A percentile compares a stretch with the other conserved stretches of the same genome.
Evolutionary conservation across 2,113 vertebrate genomes (phyloP).

Genomic region (Numida meleagris): DNA sequence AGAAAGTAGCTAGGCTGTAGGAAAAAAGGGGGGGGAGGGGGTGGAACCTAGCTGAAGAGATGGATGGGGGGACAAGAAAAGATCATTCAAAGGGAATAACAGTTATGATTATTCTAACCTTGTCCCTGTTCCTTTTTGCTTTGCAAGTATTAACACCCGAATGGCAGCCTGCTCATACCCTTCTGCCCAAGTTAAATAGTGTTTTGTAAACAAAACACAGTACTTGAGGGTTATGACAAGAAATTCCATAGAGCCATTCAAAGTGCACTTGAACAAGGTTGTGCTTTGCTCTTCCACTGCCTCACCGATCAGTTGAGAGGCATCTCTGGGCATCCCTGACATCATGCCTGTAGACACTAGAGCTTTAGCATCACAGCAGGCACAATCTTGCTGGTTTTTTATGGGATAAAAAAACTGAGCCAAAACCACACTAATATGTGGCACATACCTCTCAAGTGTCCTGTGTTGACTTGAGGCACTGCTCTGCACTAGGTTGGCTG

Average conservation of each 20-base stretch:
- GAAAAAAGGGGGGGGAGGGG: neutral
- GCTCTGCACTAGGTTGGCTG: neutral
- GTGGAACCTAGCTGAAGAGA: neutral
- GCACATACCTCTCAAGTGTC: neutral
- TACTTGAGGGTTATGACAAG: neutral
- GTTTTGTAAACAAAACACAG: neutral
- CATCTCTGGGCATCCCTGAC: neutral
- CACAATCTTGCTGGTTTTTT: accelerated
- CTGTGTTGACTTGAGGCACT: neutral
- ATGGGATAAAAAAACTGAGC: neutral
- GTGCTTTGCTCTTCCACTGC: neutral
- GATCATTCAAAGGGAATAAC: neutral
- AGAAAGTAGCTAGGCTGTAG: neutral
- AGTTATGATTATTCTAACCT: neutral
- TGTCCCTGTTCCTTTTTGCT: neutral
- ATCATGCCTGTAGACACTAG: neutral
- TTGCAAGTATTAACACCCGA: neutral
- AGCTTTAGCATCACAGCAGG: neutral
- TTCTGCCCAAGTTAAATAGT: neutral
- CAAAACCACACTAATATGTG: accelerated
- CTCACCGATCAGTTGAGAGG: neutral
- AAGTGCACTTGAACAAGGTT: neutral
- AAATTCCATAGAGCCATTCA: neutral
- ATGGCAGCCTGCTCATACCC: neutral
- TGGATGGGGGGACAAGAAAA: neutral